Evolutionary conservation across 1,140 invertebrate species (phyloP).

Genomic region (Cydia amplana): DNA sequence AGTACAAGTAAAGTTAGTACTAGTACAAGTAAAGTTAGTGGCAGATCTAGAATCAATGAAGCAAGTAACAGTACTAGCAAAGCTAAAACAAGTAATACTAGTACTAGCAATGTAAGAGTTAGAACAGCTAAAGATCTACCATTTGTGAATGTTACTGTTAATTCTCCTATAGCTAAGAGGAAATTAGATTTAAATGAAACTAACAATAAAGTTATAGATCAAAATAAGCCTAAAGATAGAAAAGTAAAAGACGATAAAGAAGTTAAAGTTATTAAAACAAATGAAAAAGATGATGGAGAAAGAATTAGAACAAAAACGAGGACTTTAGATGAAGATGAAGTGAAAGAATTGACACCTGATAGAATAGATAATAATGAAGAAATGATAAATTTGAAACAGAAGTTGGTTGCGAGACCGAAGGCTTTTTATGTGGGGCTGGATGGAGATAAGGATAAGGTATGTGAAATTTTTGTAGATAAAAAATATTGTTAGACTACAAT

Average conservation of each 20-base stretch:
- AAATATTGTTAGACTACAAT: neutral
- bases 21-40: neutral
- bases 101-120: slow-evolving; percentile 5
- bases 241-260: slow-evolving; percentile 7
- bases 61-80: neutral
- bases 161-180: slow-evolving; percentile 64
- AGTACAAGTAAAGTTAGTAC: neutral
- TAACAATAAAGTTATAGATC: slow-evolving; percentile 32
- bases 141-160: slow-evolving; percentile 63
- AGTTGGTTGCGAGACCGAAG: slow-evolving; percentile 65
- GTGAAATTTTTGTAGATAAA: slow-evolving; percentile 11
- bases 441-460: slow-evolving; percentile 46
- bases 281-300: slow-evolving; percentile 35
- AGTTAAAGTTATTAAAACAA: slow-evolving; percentile 14
- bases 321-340: slow-evolving; percentile 70
- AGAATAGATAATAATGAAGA: slow-evolving; percentile 60
- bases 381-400: slow-evolving; percentile 58
- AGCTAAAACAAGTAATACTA: neutral
- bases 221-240: slow-evolving; percentile 4
- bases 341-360: slow-evolving; percentile 65
- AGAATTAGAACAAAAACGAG: slow-evolving; percentile 62
- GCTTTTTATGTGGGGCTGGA: slow-evolving; percentile 68
- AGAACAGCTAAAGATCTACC: slow-evolving; percentile 44
- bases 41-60: neutral
- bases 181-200: slow-evolving; percentile 45